Evolutionary conservation across 2,113 vertebrate species (phyloP).

Genomic region (Heterocephalus glaber): DNA sequence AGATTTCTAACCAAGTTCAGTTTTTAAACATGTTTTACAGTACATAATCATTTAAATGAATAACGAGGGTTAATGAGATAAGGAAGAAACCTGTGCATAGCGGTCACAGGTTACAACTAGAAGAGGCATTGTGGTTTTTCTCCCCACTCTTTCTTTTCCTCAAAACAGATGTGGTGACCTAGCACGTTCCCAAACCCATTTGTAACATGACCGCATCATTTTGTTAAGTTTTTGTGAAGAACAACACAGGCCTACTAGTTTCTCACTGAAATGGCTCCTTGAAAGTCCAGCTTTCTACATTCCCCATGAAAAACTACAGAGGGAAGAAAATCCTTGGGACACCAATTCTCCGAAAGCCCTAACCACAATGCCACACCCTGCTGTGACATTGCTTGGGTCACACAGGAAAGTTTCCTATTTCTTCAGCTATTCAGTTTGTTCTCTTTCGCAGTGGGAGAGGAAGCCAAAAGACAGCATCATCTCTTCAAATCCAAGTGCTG

Average conservation of each 20-base stretch:
- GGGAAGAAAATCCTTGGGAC: background rate
- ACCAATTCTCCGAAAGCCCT: background rate
- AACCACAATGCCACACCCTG: background rate
- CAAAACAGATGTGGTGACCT: conserved; percentile 28
- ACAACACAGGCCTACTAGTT: background rate
- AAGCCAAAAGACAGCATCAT: background rate
- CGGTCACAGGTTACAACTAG: background rate
- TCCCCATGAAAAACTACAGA: background rate
- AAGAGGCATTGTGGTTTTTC: conserved; percentile 22
- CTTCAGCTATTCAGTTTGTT: background rate
- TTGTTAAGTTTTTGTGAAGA: background rate
- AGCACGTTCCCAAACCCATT: conserved; percentile 31
- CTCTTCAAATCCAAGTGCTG: background rate
- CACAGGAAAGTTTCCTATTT: background rate
- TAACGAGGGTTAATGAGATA: background rate
- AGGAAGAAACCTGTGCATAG: background rate
- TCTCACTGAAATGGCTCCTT: background rate
- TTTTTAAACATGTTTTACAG: background rate
- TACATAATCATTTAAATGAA: background rate
- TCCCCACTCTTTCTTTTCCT: conserved; percentile 6
- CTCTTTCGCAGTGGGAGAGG: background rate
- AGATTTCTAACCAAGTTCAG: background rate
- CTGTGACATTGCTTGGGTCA: background rate
- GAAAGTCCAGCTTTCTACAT: background rate
- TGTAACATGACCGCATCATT: background rate